These are phyloP conservation scores for Botia kubotai DNA, from an alignment of 2,797 vertebrate genomes.

Conservation along the genomic window DNA sequence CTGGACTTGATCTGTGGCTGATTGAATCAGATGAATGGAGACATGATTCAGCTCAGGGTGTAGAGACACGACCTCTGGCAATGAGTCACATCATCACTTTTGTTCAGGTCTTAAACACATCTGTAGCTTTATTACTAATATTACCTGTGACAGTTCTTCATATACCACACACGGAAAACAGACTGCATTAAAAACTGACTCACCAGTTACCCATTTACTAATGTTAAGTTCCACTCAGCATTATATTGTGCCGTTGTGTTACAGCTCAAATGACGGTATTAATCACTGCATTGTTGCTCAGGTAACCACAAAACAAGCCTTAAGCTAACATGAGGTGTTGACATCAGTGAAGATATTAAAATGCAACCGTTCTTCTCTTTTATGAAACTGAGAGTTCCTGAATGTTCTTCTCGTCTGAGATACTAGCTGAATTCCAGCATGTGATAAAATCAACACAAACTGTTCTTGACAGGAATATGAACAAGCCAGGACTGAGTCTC, in stretches of 20 bases:
- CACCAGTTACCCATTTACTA: constrained; percentile 35
- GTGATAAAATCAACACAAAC: constrained; percentile 44
- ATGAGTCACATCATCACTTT: no score
- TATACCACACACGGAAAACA: neutral
- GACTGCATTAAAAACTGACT: constrained; percentile 4
- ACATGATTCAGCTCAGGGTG: no score
- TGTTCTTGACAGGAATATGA: constrained; percentile 15
- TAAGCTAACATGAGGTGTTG: constrained; percentile 5
- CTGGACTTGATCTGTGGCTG: no score
- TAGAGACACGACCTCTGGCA: no score
- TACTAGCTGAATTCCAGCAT: constrained; percentile 34
- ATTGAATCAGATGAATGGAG: no score
- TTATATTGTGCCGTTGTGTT: neutral
- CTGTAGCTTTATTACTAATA: neutral
- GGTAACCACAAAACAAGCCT: constrained; percentile 31
- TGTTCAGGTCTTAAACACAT: neutral
- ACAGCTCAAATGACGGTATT: constrained; percentile 16
- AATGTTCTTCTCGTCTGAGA: constrained; percentile 15
- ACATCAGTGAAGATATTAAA: constrained; percentile 4
- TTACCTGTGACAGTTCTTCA: neutral
- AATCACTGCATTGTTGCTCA: neutral
- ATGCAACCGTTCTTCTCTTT: neutral
- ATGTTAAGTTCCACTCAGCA: neutral
- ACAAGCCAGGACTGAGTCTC: constrained; percentile 59
- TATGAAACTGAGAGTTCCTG: neutral